A percentile compares a stretch with the other conserved stretches of the same genome.
Conservation (phyloP, 2,888 invertebrate species). For the Campoplex nolae region DNA sequence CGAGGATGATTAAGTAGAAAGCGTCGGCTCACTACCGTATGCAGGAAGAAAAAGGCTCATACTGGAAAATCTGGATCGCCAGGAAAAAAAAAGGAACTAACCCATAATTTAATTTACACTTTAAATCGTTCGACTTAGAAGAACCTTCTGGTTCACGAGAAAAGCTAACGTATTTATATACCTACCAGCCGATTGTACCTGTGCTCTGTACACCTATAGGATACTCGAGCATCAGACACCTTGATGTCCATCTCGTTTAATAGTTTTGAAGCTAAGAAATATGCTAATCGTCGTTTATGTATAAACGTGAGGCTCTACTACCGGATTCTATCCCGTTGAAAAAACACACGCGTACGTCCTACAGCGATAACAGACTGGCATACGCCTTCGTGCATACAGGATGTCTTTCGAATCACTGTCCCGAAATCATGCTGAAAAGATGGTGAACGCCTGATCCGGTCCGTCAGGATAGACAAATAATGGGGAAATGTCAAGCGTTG, state of each 20-base stretch:
- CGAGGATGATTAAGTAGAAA: slow-evolving; percentile 53
- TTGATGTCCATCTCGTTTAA: slow-evolving; percentile 57
- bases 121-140: not conserved
- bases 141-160: not conserved
- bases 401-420: not conserved
- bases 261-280: slow-evolving; percentile 34
- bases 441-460: not conserved
- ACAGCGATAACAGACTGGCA: slow-evolving; percentile 40
- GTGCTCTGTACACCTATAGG: slow-evolving; percentile 20
- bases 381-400: not conserved
- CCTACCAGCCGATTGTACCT: slow-evolving; percentile 1
- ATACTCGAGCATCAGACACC: slow-evolving; percentile 9
- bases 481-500: not conserved
- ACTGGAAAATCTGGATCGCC: slow-evolving; percentile 20
- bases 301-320: slow-evolving; percentile 35
- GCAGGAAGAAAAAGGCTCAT: slow-evolving; percentile 11
- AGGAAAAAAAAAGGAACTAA: slow-evolving; percentile 1
- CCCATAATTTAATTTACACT: slow-evolving; percentile 5
- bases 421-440: not conserved
- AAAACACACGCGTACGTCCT: slow-evolving; percentile 29
- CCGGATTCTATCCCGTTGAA: slow-evolving; percentile 59
- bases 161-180: not conserved
- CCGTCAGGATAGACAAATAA: not conserved
- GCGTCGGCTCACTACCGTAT: slow-evolving; percentile 17
- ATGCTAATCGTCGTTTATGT: slow-evolving; percentile 56